phyloP scores from a whole-genome alignment of 2,113 vertebrate species.

The Elaphurus davidianus region DNA sequence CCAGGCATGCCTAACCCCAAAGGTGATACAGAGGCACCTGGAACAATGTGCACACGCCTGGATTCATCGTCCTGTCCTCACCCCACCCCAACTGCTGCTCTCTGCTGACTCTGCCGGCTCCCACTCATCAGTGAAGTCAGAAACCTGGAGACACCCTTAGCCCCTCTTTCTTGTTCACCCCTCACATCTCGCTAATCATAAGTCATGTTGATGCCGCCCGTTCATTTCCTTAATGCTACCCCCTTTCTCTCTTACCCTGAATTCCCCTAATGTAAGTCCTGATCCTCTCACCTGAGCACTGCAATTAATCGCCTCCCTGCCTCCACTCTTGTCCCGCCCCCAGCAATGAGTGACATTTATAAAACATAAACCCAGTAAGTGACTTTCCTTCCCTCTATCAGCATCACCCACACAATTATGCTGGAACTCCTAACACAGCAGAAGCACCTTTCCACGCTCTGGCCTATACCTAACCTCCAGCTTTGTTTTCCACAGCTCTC shows the following conservation, averaged over 20 bases:
- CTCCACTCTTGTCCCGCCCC: background rate
- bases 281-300: background rate
- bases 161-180: background rate
- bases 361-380: background rate
- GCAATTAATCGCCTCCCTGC: background rate
- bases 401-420: background rate
- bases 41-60: background rate
- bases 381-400: background rate
- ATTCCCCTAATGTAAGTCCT: background rate
- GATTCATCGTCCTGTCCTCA: background rate
- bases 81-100: background rate
- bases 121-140: background rate
- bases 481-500: background rate
- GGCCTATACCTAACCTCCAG: background rate
- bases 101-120: background rate
- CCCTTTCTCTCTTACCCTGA: background rate
- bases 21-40: background rate
- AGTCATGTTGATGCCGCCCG: background rate
- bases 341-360: background rate
- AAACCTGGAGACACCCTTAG: background rate
- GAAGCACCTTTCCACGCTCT: background rate
- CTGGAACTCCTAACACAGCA: background rate
- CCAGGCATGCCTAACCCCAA: background rate
- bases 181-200: background rate
- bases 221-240: background rate